Percentiles rank a stretch among this genome's conserved stretches.
Conservation (phyloP, 2,113 vertebrate genomes). For the Tychaedon coryphoeus region DNA sequence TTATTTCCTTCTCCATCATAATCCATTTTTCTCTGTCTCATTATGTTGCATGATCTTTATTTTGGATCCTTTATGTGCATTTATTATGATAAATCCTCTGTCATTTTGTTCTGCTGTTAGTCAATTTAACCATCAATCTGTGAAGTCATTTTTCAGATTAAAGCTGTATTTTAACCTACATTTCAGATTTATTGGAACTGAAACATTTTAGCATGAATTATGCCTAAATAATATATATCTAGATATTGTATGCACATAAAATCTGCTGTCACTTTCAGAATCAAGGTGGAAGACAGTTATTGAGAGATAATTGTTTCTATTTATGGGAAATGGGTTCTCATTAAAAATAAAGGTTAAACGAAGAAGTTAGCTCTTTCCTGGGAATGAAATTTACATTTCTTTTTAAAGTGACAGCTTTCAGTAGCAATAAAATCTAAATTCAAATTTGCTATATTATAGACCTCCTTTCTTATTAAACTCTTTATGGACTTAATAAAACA, state of each 20-base stretch:
- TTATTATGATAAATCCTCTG: neutral
- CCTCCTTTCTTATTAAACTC: neutral
- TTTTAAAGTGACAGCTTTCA: constrained; percentile 18
- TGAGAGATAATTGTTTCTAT: constrained; percentile 28
- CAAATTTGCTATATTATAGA: neutral
- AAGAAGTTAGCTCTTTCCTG: neutral
- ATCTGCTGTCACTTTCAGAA: neutral
- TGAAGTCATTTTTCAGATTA: neutral
- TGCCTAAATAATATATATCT: neutral
- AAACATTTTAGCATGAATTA: neutral
- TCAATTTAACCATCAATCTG: neutral
- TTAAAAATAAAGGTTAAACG: constrained; percentile 36
- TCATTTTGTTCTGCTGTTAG: neutral
- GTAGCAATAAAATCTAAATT: constrained; percentile 25
- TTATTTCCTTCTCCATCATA: neutral
- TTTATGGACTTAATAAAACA: neutral
- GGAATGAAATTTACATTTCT: constrained; percentile 14
- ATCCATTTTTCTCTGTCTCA: neutral
- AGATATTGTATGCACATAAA: neutral
- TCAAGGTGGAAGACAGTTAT: neutral
- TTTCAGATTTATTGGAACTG: neutral
- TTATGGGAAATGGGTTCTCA: constrained; percentile 9
- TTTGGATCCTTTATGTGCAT: neutral
- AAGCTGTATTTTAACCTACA: neutral
- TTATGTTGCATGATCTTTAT: neutral